phyloP scores from a whole-genome alignment of 2,797 vertebrate species.

The Hippoglossus hippoglossus region DNA sequence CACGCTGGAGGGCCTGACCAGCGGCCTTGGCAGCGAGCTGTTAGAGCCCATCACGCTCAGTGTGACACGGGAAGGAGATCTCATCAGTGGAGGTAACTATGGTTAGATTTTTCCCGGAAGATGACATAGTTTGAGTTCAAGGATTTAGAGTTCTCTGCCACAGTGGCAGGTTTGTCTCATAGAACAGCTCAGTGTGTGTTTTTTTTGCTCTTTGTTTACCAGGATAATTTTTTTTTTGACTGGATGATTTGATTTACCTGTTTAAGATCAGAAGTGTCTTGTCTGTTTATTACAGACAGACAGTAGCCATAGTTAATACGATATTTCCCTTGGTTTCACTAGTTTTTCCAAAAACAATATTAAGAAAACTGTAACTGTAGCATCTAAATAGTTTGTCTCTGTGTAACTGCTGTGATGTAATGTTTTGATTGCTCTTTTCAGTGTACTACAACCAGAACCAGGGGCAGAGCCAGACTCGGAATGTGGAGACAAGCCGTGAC shows the following conservation, averaged over 20 bases:
- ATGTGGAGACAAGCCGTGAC: constrained; percentile 48
- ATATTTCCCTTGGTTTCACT: too few species aligned
- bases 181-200: not conserved
- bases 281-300: too few species aligned
- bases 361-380: not conserved
- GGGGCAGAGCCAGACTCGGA: constrained; percentile 71
- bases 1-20: constrained; percentile 94
- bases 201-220: not conserved
- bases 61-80: constrained; percentile 89
- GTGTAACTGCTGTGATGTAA: constrained; percentile 1
- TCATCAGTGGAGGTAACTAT: constrained; percentile 65
- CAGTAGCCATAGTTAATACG: too few species aligned
- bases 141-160: too few species aligned
- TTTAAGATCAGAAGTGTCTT: not conserved
- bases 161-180: not conserved
- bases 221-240: not conserved
- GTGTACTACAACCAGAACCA: constrained; percentile 67
- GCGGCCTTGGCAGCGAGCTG: constrained; percentile 89
- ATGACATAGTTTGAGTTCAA: not conserved
- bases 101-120: constrained; percentile 52
- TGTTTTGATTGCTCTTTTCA: constrained; percentile 32
- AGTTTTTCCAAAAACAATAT: not conserved
- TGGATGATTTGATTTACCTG: not conserved
- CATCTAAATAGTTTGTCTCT: not conserved
- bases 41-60: constrained; percentile 83